A percentile compares a stretch with the other conserved stretches of the same genome.
phyloP scores from a whole-genome alignment of 2,888 invertebrate species.

The Scaeva pyrastri region DNA sequence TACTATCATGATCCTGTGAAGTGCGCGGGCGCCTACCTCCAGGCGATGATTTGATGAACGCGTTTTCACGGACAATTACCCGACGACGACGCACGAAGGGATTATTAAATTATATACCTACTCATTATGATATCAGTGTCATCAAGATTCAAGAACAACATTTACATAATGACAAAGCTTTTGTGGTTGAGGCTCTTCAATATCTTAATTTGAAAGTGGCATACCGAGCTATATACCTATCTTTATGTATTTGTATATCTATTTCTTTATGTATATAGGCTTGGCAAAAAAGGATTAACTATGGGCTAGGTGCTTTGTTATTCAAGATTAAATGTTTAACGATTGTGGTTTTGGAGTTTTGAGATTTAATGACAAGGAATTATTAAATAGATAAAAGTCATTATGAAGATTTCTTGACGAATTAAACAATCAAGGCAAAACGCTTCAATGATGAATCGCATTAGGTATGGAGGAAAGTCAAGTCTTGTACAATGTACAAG shows the following conservation, averaged over 20 bases:
- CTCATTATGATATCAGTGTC: constrained; percentile 20
- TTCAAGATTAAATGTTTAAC: constrained; percentile 16
- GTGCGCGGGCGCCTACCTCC: no score
- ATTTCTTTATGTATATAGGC: neutral
- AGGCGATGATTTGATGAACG: constrained; percentile 33
- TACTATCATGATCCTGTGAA: neutral
- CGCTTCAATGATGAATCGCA: neutral
- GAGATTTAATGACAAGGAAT: constrained; percentile 6
- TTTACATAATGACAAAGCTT: constrained; percentile 21
- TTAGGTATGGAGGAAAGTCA: neutral
- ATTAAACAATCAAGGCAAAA: neutral
- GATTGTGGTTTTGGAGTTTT: constrained; percentile 2
- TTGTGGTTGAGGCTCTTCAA: constrained; percentile 6
- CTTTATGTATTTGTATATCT: no score
- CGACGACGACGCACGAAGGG: no score
- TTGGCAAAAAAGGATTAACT: neutral
- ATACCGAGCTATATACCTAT: no score
- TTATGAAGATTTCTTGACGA: neutral
- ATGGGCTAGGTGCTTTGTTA: neutral
- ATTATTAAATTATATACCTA: constrained; percentile 6
- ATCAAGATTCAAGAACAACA: constrained; percentile 28
- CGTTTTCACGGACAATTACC: constrained; percentile 29
- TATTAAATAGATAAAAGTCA: constrained; percentile 1
- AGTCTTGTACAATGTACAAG: neutral
- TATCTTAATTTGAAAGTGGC: constrained; percentile 9